Conservation (phyloP, 2,113 vertebrate species). For the Circaetus cinerascens region DNA sequence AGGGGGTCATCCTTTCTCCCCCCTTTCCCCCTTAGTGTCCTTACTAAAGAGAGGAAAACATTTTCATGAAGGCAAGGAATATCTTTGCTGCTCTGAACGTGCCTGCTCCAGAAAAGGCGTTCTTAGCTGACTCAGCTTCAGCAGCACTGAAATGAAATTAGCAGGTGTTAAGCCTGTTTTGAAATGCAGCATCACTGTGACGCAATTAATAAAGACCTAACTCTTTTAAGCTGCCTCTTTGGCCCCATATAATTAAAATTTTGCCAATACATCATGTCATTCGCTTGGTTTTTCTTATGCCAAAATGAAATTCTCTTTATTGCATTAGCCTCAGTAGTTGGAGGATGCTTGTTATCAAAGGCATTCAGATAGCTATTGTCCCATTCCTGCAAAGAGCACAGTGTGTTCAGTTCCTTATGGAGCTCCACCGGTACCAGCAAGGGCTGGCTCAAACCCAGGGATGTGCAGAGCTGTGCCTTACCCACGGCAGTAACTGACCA, state of each 20-base stretch:
- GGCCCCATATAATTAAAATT: constrained; percentile 6
- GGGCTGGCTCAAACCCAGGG: neutral
- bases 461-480: neutral
- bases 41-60: neutral
- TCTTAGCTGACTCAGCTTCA: constrained; percentile 48
- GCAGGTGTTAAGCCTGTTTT: constrained; percentile 54
- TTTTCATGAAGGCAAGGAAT: neutral
- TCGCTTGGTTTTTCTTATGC: neutral
- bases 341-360: neutral
- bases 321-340: neutral
- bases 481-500: neutral
- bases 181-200: constrained; percentile 50
- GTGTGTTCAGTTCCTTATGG: neutral
- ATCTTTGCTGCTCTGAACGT: neutral
- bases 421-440: neutral
- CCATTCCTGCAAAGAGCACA: neutral
- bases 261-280: constrained; percentile 23
- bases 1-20: neutral
- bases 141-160: constrained; percentile 44
- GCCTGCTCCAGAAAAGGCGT: neutral
- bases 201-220: constrained; percentile 9
- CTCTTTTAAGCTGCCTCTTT: constrained; percentile 15
- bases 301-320: constrained; percentile 35
- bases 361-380: neutral
- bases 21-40: neutral